These are phyloP conservation scores for Oxyteleia sp. DNA, from an alignment of 2,888 invertebrate genomes.

Conservation along the genomic window DNA sequence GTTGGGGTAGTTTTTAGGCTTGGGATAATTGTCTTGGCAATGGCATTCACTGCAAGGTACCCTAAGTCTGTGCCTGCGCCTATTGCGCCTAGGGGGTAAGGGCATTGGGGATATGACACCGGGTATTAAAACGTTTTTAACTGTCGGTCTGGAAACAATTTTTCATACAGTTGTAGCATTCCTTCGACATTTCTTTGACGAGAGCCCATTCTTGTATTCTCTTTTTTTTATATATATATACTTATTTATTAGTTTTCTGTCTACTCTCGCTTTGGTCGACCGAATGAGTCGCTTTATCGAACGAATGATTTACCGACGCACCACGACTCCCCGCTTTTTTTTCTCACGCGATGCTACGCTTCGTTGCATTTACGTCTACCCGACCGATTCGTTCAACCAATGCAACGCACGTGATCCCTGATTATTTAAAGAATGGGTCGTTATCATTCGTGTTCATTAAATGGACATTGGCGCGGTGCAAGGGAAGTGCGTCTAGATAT, in stretches of 20 bases:
- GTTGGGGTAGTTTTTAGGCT: constrained; percentile 81
- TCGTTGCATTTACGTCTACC: constrained; percentile 23
- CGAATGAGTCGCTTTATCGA: constrained; percentile 65
- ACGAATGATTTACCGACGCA: constrained; percentile 5
- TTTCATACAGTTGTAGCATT: constrained; percentile 83
- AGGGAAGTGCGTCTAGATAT: constrained; percentile 81
- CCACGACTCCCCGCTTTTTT: constrained; percentile 21
- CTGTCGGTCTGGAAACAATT: constrained; percentile 88
- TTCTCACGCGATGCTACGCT: not conserved
- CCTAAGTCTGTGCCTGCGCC: constrained; percentile 88
- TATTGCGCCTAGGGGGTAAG: constrained; percentile 87
- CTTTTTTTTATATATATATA: not conserved
- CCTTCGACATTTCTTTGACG: constrained; percentile 73
- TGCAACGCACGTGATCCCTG: constrained; percentile 81
- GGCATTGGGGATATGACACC: constrained; percentile 87
- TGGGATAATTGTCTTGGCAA: constrained; percentile 84
- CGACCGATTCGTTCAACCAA: constrained; percentile 82
- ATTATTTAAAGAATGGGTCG: constrained; percentile 83
- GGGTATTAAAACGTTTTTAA: constrained; percentile 87
- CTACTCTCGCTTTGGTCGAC: constrained; percentile 72
- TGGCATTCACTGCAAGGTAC: constrained; percentile 87
- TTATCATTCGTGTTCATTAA: constrained; percentile 80
- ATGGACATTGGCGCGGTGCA: constrained; percentile 86
- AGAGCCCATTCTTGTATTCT: constrained; percentile 76
- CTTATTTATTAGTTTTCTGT: constrained; percentile 3